Base-by-base conservation (phyloP, 2,797 vertebrate genomes). In the Sebastes cheni region DNA sequence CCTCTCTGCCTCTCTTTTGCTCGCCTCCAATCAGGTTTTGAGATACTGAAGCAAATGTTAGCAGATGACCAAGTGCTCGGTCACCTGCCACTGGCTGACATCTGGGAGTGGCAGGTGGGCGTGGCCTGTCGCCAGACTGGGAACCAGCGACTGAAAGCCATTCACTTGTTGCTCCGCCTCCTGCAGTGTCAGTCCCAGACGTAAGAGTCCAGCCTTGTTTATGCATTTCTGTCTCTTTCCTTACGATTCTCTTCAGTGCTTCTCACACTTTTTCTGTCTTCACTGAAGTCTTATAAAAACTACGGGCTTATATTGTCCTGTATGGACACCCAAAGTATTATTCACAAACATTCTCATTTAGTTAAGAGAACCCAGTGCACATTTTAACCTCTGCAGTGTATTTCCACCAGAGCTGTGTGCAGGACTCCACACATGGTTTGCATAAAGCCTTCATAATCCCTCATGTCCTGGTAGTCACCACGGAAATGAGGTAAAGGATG, bases 41-140 rank as follows among this genome's bases (percentile, higher is more conserved):
- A 99, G 92, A 99, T 99, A 77, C 92, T 99, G 77, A 99, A 98
- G 90, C 97, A 99, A 92, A 98, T 99, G 98, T 88, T 99, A 29
- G 96, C 96, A 0, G 97, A 99, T 73, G 96, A 97, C 18, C 96
- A 95, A 75, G 96, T 97, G 4, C 88, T 98, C 56, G 86, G 92
- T 59, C 96, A 98, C 83, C 96, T 99, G 36, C 97, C 98, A 0
- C 73, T 99, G 86, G 89, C 95, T 67, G 97, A 95, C 79, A 97
- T 99, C 83, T 99, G 99, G 99, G 97, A 98, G 82, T 99, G 99
- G 99, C 97, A 99, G 92, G 98, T 99, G 18, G 97, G 98, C 1
- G 97, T 99, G 75, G 98, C 98, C 6, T 99, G 99, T 79, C 96
- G 97, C 1, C 98, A 99, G 90, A 98, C 97, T 0, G 98, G 98